Percentiles rank a stretch among this genome's conserved stretches.
phyloP scores from a whole-genome alignment of 2,113 vertebrate species.

The Rhinogobius similis region DNA sequence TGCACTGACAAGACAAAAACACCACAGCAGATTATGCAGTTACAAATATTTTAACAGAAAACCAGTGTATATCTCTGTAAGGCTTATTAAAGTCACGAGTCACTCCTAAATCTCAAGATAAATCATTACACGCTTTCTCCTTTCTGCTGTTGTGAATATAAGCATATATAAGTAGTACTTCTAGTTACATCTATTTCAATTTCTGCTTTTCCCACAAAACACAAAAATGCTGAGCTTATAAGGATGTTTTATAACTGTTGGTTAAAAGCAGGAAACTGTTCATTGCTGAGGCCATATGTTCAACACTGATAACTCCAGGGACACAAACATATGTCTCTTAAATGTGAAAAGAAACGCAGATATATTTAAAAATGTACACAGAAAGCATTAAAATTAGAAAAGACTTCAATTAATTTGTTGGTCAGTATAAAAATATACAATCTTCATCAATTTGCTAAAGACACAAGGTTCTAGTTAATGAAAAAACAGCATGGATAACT shows the following conservation, averaged over 20 bases:
- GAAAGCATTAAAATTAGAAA: not conserved
- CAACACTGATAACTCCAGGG: constrained; percentile 27
- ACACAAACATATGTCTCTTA: not conserved
- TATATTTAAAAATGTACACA: not conserved
- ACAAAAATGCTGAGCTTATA: not conserved
- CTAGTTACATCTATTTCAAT: too few relatives aligned
- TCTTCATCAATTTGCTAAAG: not conserved
- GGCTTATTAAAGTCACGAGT: too few relatives aligned
- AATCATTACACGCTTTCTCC: too few relatives aligned
- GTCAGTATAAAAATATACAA: constrained; percentile 16
- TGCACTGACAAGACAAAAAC: too few relatives aligned
- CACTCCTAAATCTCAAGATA: too few relatives aligned
- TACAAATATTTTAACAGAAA: too few relatives aligned
- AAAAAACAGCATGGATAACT: not conserved
- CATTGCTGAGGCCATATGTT: constrained; percentile 28
- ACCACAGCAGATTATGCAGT: too few relatives aligned
- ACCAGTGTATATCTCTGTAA: too few relatives aligned
- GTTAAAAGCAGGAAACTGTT: constrained; percentile 36
- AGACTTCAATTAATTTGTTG: constrained; percentile 24
- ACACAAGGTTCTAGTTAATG: not conserved
- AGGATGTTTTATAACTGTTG: not conserved
- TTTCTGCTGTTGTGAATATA: too few relatives aligned
- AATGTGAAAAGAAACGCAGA: not conserved
- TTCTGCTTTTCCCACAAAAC: too few relatives aligned
- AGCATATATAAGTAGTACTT: too few relatives aligned